phyloP scores from a whole-genome alignment of 2,113 vertebrate species.

The Peromyscus californicus region DNA sequence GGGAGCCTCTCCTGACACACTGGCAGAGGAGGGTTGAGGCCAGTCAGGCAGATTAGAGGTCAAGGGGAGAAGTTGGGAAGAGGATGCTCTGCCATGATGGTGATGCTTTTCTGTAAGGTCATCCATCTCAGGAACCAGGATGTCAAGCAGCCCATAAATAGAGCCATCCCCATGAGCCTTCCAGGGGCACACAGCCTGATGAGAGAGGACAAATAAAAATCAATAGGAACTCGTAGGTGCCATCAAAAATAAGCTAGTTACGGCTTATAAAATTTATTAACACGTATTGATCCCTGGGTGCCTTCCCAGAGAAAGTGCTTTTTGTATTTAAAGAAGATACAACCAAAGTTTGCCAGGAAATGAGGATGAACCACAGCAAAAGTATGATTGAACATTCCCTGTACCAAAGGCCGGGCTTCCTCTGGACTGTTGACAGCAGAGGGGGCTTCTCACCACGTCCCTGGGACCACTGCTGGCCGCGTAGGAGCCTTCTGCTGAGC shows the following conservation, averaged over 20 bases:
- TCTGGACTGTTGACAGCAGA: accelerated
- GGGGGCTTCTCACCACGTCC: accelerated
- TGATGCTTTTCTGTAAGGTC: not conserved
- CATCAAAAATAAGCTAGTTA: not conserved
- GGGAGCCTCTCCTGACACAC: not conserved
- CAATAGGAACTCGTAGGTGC: not conserved
- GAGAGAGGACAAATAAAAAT: not conserved
- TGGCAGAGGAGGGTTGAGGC: accelerated
- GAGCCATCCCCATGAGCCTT: not conserved
- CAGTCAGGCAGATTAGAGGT: not conserved
- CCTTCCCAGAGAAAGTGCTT: not conserved
- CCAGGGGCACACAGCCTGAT: not conserved
- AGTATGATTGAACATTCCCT: accelerated
- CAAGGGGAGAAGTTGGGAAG: no score
- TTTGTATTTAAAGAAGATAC: not conserved
- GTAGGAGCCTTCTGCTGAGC: not conserved
- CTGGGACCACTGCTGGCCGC: no score
- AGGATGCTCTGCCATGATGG: not conserved
- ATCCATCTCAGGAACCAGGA: not conserved
- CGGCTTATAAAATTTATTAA: not conserved
- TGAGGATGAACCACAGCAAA: not conserved
- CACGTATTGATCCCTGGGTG: not conserved
- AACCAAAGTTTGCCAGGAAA: not conserved
- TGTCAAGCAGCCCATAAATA: not conserved
- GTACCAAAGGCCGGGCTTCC: not conserved